Evolutionary conservation across 2,113 vertebrate species (phyloP).

Genomic region (Eulemur macaco): DNA sequence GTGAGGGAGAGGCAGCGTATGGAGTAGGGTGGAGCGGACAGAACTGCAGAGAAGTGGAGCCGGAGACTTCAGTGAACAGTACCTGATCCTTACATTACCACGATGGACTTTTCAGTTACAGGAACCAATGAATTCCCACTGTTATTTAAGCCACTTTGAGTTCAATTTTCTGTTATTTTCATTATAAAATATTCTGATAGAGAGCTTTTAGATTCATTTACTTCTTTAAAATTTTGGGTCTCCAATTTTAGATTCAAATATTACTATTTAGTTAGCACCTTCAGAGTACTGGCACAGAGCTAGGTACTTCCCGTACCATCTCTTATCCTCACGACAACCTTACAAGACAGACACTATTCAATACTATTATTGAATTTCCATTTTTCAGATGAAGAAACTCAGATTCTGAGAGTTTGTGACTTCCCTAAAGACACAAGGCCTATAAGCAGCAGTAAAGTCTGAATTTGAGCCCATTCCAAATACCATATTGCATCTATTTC

Average conservation of each 20-base stretch:
- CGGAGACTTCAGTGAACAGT: background rate
- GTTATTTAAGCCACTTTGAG: background rate
- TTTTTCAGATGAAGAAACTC: constrained; percentile 2
- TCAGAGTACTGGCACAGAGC: background rate
- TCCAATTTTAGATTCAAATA: background rate
- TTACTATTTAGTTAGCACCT: background rate
- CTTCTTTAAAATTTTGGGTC: background rate
- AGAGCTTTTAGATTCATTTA: background rate
- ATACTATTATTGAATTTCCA: background rate
- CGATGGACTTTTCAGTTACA: background rate
- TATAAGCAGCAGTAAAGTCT: background rate
- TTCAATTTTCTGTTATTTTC: constrained; percentile 11
- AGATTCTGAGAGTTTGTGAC: background rate
- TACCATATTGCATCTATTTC: background rate
- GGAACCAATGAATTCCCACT: background rate
- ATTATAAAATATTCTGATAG: background rate
- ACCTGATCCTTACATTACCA: background rate
- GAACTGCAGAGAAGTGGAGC: background rate
- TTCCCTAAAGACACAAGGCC: background rate
- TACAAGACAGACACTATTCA: background rate
- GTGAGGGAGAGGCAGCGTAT: fast-evolving
- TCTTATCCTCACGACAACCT: background rate
- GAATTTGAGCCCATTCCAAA: background rate
- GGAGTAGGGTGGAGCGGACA: background rate
- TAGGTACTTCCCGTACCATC: background rate